Percentiles rank a stretch among this genome's conserved stretches.
Conservation (phyloP, 2,888 invertebrate genomes). For the Yponomeuta sedellus region DNA sequence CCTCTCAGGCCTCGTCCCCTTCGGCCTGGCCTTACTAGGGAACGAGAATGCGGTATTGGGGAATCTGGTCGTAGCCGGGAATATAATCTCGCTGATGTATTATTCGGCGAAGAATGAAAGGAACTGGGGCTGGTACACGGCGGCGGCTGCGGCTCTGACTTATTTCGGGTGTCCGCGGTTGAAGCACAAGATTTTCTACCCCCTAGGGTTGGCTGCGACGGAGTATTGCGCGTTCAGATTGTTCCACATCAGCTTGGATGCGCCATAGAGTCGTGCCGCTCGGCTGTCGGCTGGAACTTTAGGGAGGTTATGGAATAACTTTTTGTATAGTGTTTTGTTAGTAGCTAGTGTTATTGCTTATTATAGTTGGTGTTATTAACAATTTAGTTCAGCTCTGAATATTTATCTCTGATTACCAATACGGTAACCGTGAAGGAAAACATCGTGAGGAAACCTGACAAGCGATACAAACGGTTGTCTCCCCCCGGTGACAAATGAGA, state of each 20-base stretch:
- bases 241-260: constrained; percentile 25
- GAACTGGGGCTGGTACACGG: constrained; percentile 56
- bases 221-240: constrained; percentile 54
- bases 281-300: background rate
- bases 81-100: constrained; percentile 45
- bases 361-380: too few species aligned
- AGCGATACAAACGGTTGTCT: too few species aligned
- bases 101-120: constrained; percentile 39
- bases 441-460: too few species aligned
- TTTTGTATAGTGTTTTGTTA: background rate
- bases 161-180: constrained; percentile 25
- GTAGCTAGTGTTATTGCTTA: background rate
- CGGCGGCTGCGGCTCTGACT: background rate
- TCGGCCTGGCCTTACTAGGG: constrained; percentile 42
- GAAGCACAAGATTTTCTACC: constrained; percentile 41
- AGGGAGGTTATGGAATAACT: background rate
- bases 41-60: constrained; percentile 44
- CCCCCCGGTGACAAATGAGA: too few species aligned
- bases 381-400: too few species aligned
- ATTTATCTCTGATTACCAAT: too few species aligned
- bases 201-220: constrained; percentile 46
- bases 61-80: constrained; percentile 45
- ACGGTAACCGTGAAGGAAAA: too few species aligned
- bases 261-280: background rate
- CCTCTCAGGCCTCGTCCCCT: constrained; percentile 53